Conservation (phyloP, 2,888 invertebrate genomes). For the Lasioglossum pauxillum region DNA sequence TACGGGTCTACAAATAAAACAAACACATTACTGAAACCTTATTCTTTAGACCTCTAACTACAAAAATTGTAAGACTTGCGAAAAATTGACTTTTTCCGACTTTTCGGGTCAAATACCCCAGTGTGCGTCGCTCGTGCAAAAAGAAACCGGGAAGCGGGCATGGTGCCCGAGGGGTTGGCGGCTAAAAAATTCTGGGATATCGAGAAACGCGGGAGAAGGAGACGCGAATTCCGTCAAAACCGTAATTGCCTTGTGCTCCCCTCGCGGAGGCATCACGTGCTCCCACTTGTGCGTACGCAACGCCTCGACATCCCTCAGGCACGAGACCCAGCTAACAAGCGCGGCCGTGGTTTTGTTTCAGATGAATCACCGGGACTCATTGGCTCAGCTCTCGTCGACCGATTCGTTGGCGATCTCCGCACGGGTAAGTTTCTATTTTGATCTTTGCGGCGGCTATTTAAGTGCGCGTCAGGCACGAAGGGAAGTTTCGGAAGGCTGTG, state of each 20-base stretch:
- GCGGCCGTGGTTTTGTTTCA: slow-evolving; percentile 59
- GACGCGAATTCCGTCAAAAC: not conserved
- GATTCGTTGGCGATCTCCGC: slow-evolving; percentile 40
- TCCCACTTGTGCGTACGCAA: slow-evolving; percentile 6
- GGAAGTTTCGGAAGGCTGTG: slow-evolving; percentile 42
- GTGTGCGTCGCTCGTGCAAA: not conserved
- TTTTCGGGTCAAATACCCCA: too few species aligned
- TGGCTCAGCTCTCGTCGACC: slow-evolving; percentile 28
- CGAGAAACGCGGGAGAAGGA: not conserved
- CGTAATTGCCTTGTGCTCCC: not conserved
- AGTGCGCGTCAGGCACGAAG: slow-evolving; percentile 33
- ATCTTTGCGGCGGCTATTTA: slow-evolving; percentile 42
- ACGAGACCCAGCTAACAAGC: slow-evolving; percentile 51
- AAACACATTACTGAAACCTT: too few species aligned
- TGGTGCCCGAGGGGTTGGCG: not conserved
- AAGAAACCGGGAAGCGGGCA: not conserved
- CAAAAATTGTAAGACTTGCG: too few species aligned
- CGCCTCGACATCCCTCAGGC: slow-evolving; percentile 21
- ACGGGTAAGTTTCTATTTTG: slow-evolving; percentile 61
- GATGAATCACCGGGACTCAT: slow-evolving; percentile 58
- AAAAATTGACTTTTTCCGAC: too few species aligned
- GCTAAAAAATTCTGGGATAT: not conserved
- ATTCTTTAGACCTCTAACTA: too few species aligned
- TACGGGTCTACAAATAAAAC: too few species aligned
- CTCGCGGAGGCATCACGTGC: slow-evolving; percentile 14